These are phyloP conservation scores for Lathronympha strigana DNA, from an alignment of 2,888 invertebrate species.

Conservation along the genomic window DNA sequence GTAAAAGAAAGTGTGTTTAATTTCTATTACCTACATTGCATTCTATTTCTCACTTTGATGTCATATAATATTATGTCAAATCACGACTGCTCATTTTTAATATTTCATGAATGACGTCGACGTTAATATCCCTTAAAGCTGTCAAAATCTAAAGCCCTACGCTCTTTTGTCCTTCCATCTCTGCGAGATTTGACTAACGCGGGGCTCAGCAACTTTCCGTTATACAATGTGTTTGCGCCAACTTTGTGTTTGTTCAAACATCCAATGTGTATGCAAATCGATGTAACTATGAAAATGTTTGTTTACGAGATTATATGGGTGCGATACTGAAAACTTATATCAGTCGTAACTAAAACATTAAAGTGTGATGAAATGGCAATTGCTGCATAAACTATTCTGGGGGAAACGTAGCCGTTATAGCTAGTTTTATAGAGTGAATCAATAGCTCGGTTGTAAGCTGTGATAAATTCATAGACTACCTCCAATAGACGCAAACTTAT, in stretches of 20 bases:
- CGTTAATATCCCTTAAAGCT: conserved; percentile 8
- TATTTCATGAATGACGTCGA: background rate
- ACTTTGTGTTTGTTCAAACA: conserved; percentile 9
- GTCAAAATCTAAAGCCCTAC: background rate
- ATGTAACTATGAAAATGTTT: conserved; percentile 13
- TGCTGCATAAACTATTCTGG: conserved; percentile 3
- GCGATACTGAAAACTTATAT: too few relatives aligned
- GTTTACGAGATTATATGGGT: background rate
- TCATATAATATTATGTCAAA: background rate
- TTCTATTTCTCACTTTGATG: background rate
- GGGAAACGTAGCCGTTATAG: background rate
- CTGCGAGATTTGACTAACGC: conserved; percentile 4
- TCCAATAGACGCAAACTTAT: background rate
- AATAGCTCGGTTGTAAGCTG: conserved; percentile 7
- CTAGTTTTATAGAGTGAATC: conserved; percentile 2
- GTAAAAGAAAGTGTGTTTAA: too few relatives aligned
- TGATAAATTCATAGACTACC: background rate
- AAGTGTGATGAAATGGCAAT: background rate
- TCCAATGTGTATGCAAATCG: conserved; percentile 14
- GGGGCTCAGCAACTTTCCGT: conserved; percentile 1
- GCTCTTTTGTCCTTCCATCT: conserved; percentile 12
- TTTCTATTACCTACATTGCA: too few relatives aligned
- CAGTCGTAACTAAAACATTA: conserved; percentile 1
- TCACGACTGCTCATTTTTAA: background rate
- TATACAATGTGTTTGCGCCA: conserved; percentile 7